These are phyloP conservation scores for Toxotes lorentzi DNA, from an alignment of 2,797 vertebrate genomes.

Conservation along the genomic window DNA sequence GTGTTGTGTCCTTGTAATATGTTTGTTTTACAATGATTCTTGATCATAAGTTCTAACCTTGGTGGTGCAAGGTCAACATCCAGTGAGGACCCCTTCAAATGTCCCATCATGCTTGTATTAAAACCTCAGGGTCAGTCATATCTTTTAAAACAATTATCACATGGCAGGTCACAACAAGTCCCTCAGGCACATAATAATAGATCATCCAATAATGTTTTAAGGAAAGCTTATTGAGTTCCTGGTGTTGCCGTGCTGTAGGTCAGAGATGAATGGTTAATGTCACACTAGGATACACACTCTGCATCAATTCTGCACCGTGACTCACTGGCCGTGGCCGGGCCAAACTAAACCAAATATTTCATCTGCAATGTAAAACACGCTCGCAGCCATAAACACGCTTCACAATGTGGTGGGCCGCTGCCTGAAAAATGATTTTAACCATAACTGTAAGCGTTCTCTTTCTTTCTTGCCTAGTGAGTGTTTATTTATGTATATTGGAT, in stretches of 20 bases:
- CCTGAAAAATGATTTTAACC: constrained; percentile 85
- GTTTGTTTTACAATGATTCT: constrained; percentile 16
- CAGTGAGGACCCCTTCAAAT: neutral
- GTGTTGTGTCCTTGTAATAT: neutral
- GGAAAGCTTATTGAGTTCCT: constrained; percentile 76
- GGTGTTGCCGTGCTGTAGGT: constrained; percentile 60
- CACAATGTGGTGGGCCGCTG: constrained; percentile 64
- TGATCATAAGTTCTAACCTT: constrained; percentile 1
- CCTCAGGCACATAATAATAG: constrained; percentile 23
- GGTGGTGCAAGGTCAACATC: neutral
- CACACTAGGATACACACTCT: constrained; percentile 76
- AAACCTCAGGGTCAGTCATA: neutral
- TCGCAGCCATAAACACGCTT: constrained; percentile 83
- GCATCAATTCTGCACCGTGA: constrained; percentile 72
- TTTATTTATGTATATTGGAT: constrained; percentile 89
- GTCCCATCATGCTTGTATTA: neutral
- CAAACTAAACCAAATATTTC: constrained; percentile 86
- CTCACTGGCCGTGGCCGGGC: constrained; percentile 67
- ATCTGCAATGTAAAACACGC: constrained; percentile 85
- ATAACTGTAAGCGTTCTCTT: constrained; percentile 69
- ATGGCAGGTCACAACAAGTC: constrained; percentile 18
- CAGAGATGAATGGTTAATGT: constrained; percentile 84
- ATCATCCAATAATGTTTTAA: constrained; percentile 68
- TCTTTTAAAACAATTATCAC: constrained; percentile 46
- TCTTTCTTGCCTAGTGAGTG: constrained; percentile 56